Evolutionary conservation across 2,113 vertebrate species (phyloP), one percentile per base, ranked within the genome.

Genomic region (Tamias sibiricus): DNA sequence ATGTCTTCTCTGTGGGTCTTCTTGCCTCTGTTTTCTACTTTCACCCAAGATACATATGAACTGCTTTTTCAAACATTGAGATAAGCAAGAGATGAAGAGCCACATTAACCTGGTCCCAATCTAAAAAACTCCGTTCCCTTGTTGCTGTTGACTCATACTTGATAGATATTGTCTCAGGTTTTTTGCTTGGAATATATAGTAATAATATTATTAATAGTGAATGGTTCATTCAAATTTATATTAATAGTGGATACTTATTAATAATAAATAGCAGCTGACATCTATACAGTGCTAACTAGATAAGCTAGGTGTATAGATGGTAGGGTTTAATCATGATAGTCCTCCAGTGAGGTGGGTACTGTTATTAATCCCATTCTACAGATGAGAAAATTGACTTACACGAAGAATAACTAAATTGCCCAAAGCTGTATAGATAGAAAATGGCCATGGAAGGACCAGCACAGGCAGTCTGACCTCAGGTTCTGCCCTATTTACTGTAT

Each of bases 171-270:
- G 2, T 88, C 66, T 95, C 11, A 62, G 16, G 8, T 92, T 24
- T 96, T 96, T 92, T 49, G 86, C 54, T 66, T 84, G 74, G 66
- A 49, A 47, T 92, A 47, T 80, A 90, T 59, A 57, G 28, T 52
- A 82, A 66, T 87, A 49, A 76, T 87, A 62, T 52, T 84, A 49
- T 83, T 68, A 68, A 66, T 68, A 37, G 35, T 42, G 24, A 77
- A 83, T 16, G 62, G 22, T 76, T 76, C 22, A 85, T 86, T 59
- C 35, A 49, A 64, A 40, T 66, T 80, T 35, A 75, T 66, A 26
- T 81, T 81, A 59, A 40, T 47, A 59, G 71, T 79, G 20, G 68
- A 40, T 69, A 71, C 47, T 47, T 76, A 72, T 62, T 59, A 86
- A 68, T 72, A 66, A 95, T 20, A 14, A 59, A 59, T 24, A 71